Evolutionary conservation across 2,797 vertebrate genomes (phyloP), one percentile per base, ranked within the genome.

Genomic region (Premnoplex brunnescens): DNA sequence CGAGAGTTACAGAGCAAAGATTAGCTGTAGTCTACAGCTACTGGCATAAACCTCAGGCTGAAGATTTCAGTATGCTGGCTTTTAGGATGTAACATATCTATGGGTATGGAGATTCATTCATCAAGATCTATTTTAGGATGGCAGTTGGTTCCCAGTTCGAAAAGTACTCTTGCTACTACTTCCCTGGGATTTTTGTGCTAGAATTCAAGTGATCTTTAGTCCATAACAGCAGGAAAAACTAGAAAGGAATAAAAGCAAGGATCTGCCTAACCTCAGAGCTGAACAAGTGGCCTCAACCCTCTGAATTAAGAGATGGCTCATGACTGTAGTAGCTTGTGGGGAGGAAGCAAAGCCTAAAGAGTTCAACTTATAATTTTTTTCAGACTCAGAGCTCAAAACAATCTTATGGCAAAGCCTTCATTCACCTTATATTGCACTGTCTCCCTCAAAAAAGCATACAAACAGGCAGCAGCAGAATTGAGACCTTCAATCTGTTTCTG

Each of bases 41-140:
- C 23, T 49, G 43, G 39, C 37, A 39, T 3, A 19, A 68, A 49
- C 1, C 2, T 44, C 67, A 63, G 58, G 12, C 48, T 52, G 6
- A 27, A 77, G 22, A 12, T 0, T 7, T 27, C 27, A 32, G 41
- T 0, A 2, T 18, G 13, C 30, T 24, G 12, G 21, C 15, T 58
- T 60, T 51, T 7, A 27, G 51, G 27, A 12, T 7, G 32, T 3
- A 32, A 16, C 9, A 0, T 2, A 22, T 2, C 36, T 56, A 34
- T 1, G 6, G 60, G 60, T 30, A 62, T 46, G 44, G 21, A 46
- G 21, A 46, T 46, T 22, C 44, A 46, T 46, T 22, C 44, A 46
- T 21, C 2, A 5, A 44, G 18, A 16, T 44, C 36, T 67, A 8
- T 1, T 68, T 60, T 39, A 75, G 3, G 8, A n/a, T 22, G 11